These are phyloP conservation scores for Aphelenchoides fujianensis DNA, from an alignment of 1,140 invertebrate genomes.

Conservation along the genomic window DNA sequence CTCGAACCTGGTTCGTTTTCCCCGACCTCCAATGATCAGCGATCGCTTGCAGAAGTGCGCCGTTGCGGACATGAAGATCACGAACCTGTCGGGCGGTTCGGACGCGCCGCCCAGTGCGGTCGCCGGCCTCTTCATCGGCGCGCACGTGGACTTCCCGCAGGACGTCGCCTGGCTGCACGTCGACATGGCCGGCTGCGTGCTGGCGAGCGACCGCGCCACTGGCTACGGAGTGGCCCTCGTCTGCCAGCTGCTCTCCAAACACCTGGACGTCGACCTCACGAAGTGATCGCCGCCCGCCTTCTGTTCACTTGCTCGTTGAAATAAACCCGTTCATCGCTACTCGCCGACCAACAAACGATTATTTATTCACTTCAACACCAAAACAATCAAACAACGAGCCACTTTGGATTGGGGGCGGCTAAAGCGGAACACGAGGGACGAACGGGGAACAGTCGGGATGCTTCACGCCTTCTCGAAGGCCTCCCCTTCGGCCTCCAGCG, in stretches of 20 bases:
- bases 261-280: constrained; percentile 39
- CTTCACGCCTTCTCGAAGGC: constrained; percentile 17
- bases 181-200: constrained; percentile 80
- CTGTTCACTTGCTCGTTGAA: too few relatives aligned
- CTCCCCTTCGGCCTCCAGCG: constrained; percentile 24
- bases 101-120: constrained; percentile 73
- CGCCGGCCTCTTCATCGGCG: constrained; percentile 80
- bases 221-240: constrained; percentile 81
- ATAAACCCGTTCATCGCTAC: too few relatives aligned
- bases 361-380: constrained; percentile 10
- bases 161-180: constrained; percentile 78
- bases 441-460: background rate
- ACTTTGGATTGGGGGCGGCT: background rate
- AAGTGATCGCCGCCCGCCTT: too few relatives aligned
- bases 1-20: too few relatives aligned
- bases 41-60: constrained; percentile 66
- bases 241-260: constrained; percentile 29
- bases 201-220: constrained; percentile 80
- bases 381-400: background rate
- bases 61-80: constrained; percentile 87
- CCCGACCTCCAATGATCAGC: too few relatives aligned
- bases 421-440: background rate
- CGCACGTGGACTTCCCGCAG: constrained; percentile 74
- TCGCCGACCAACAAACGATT: too few relatives aligned
- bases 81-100: constrained; percentile 73